phyloP scores from a whole-genome alignment of 2,888 invertebrate genomes.

The Caenorhabditis zanzibari region DNA sequence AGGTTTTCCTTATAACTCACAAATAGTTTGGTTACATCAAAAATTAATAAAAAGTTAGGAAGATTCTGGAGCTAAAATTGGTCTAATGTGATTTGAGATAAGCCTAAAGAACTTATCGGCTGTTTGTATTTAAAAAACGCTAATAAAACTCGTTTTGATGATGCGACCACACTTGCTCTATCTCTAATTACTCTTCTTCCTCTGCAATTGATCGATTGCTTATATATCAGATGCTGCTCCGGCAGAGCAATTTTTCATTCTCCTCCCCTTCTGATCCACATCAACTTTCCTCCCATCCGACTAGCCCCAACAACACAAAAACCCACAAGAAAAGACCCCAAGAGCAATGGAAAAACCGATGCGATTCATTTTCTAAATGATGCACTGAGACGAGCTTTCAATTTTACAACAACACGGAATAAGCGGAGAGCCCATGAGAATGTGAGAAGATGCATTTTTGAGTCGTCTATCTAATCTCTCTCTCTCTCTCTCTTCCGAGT shows the following conservation, averaged over 20 bases:
- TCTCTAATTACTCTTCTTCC: background rate
- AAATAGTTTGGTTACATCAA: too few relatives aligned
- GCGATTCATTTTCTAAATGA: slow-evolving; percentile 50
- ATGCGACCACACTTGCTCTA: background rate
- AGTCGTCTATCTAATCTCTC: slow-evolving; percentile 9
- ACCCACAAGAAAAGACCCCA: slow-evolving; percentile 15
- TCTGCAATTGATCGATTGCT: slow-evolving; percentile 16
- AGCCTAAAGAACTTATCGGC: too few relatives aligned
- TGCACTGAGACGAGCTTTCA: slow-evolving; percentile 50
- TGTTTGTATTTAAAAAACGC: too few relatives aligned
- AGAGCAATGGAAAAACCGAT: slow-evolving; percentile 7
- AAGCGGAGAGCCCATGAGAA: slow-evolving; percentile 20
- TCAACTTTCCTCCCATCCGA: background rate
- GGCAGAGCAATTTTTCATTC: slow-evolving; percentile 36
- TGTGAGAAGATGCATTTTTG: slow-evolving; percentile 37
- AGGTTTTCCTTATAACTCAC: too few relatives aligned
- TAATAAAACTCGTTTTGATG: background rate
- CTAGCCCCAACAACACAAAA: slow-evolving; percentile 27
- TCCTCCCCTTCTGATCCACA: slow-evolving; percentile 1
- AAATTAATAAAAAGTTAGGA: too few relatives aligned
- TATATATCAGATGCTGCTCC: slow-evolving; percentile 13
- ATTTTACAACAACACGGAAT: slow-evolving; percentile 45
- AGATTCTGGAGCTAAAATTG: too few relatives aligned
- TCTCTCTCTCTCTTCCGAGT: slow-evolving; percentile 1
- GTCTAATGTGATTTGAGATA: too few relatives aligned